Percentiles rank a stretch among this genome's conserved stretches.
These are phyloP conservation scores for Neogale vison DNA, from an alignment of 2,113 vertebrate species.

Conservation along the genomic window DNA sequence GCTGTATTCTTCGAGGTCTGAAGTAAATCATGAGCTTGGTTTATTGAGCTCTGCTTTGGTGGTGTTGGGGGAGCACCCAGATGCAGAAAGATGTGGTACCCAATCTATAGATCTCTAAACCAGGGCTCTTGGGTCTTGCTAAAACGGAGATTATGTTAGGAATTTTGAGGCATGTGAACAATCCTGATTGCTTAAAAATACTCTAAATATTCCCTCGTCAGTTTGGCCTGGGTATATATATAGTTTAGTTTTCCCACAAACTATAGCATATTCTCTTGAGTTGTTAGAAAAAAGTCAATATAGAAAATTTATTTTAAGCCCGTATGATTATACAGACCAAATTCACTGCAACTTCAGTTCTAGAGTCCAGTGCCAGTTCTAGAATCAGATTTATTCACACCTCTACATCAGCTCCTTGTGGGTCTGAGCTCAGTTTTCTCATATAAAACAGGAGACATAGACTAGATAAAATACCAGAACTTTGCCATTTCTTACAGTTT, in stretches of 20 bases:
- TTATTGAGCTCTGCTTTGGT: background rate
- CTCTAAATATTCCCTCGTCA: background rate
- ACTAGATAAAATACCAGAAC: background rate
- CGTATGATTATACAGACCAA: background rate
- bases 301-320: slow-evolving; percentile 51
- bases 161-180: background rate
- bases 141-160: background rate
- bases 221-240: background rate
- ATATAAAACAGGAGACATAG: background rate
- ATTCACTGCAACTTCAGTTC: background rate
- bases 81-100: background rate
- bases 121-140: background rate
- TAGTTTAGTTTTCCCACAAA: background rate
- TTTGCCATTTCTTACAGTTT: background rate
- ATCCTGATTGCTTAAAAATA: background rate
- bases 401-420: background rate
- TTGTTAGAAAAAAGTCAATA: slow-evolving; percentile 16
- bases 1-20: background rate
- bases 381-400: background rate
- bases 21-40: background rate
- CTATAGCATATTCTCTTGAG: background rate
- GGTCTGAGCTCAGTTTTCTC: background rate
- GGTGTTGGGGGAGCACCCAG: background rate
- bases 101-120: background rate
- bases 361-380: background rate